Percentiles rank a stretch among this genome's conserved stretches.
Conservation (phyloP, 2,888 invertebrate species). For the Pristionchus mayeri region DNA sequence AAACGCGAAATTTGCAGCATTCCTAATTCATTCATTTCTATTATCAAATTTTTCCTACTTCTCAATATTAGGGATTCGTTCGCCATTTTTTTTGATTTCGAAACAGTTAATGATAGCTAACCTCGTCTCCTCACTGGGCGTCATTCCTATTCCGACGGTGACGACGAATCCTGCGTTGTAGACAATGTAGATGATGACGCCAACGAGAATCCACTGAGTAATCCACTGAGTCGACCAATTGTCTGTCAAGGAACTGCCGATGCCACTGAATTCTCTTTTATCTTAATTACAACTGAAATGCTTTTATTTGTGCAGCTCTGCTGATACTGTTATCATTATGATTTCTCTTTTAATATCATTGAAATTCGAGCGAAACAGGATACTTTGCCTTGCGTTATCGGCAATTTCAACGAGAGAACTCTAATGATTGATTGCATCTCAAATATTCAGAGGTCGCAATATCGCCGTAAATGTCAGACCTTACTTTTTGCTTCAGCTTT, state of each 20-base stretch:
- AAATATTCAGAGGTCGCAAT: neutral
- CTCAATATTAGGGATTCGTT: too few species aligned
- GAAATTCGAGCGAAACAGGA: too few species aligned
- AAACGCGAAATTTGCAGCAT: too few species aligned
- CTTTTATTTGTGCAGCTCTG: neutral
- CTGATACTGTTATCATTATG: too few species aligned
- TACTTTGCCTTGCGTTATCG: too few species aligned
- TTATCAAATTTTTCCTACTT: too few species aligned
- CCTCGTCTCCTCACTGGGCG: neutral
- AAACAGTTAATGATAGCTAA: neutral
- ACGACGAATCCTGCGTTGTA: neutral
- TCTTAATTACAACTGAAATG: neutral
- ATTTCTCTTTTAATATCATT: too few species aligned
- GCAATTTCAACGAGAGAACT: too few species aligned
- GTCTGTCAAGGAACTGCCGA: neutral
- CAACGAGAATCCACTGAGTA: neutral
- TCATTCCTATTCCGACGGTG: neutral
- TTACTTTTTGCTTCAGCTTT: too few species aligned
- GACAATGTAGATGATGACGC: neutral
- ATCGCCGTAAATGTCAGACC: too few species aligned
- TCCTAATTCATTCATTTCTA: too few species aligned
- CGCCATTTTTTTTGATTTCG: neutral
- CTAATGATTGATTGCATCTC: neutral
- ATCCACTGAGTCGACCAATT: neutral
- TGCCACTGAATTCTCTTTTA: neutral